Evolutionary conservation across 1,140 invertebrate species (phyloP).

Genomic region (Meloidogyne exigua): DNA sequence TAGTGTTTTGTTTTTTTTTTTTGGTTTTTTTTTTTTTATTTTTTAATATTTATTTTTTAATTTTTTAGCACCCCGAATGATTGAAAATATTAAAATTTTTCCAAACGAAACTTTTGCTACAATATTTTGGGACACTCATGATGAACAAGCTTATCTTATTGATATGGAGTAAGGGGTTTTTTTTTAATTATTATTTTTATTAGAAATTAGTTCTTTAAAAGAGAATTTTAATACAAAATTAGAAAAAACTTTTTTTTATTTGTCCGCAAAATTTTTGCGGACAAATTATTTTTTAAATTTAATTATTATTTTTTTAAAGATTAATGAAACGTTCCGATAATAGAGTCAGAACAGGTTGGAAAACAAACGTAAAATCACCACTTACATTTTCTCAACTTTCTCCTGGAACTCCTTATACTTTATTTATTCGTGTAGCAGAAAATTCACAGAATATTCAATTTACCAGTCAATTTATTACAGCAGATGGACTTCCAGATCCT

Average conservation of each 20-base stretch:
- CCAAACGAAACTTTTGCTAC: constrained; percentile 46
- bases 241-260: no score
- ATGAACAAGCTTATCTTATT: constrained; percentile 47
- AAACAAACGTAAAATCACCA: constrained; percentile 51
- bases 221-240: no score
- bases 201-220: no score
- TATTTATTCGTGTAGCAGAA: constrained; percentile 52
- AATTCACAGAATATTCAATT: constrained; percentile 49
- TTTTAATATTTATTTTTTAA: not conserved
- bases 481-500: constrained; percentile 42
- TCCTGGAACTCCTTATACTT: constrained; percentile 60
- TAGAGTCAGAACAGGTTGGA: constrained; percentile 35
- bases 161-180: constrained; percentile 43
- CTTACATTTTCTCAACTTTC: constrained; percentile 47
- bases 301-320: constrained; percentile 32
- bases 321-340: constrained; percentile 38
- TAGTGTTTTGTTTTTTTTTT: not conserved
- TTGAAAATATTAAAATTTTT: constrained; percentile 50
- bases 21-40: not conserved
- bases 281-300: not conserved
- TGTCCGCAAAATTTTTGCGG: no score
- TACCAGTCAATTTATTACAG: constrained; percentile 54
- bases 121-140: constrained; percentile 53
- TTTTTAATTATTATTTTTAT: not conserved
- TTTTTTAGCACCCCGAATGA: constrained; percentile 52